phyloP scores from a whole-genome alignment of 2,888 invertebrate species.

The Charanyca ferruginea region DNA sequence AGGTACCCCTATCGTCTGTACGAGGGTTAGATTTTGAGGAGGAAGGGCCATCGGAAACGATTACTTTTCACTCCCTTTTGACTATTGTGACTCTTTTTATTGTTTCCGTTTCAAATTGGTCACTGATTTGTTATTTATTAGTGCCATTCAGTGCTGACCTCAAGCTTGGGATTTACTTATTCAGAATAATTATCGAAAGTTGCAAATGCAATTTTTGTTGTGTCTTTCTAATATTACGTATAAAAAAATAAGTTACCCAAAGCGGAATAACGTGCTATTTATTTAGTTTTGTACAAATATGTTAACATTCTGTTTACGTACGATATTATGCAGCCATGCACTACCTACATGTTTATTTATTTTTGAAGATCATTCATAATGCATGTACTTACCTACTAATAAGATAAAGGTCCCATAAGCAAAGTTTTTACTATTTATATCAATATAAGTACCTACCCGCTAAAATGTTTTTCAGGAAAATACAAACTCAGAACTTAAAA shows the following conservation, averaged over 20 bases:
- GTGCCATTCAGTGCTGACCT: background rate
- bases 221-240: too few relatives aligned
- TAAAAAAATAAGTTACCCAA: background rate
- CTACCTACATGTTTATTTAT: constrained; percentile 24
- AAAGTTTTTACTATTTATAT: constrained; percentile 10
- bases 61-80: constrained; percentile 14
- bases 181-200: background rate
- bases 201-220: background rate
- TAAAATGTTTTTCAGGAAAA: constrained; percentile 8
- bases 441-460: background rate
- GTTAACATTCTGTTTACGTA: background rate
- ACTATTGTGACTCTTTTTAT: constrained; percentile 18
- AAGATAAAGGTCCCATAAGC: constrained; percentile 18
- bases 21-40: constrained; percentile 25
- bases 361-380: constrained; percentile 38
- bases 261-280: background rate
- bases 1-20: constrained; percentile 28
- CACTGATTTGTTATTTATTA: constrained; percentile 13
- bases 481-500: background rate
- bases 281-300: background rate
- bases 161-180: background rate
- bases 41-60: constrained; percentile 24
- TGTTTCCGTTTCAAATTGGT: constrained; percentile 23
- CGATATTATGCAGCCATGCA: background rate
- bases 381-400: constrained; percentile 13